phyloP scores from a whole-genome alignment of 2,113 vertebrate species.

The Uria aalge region DNA sequence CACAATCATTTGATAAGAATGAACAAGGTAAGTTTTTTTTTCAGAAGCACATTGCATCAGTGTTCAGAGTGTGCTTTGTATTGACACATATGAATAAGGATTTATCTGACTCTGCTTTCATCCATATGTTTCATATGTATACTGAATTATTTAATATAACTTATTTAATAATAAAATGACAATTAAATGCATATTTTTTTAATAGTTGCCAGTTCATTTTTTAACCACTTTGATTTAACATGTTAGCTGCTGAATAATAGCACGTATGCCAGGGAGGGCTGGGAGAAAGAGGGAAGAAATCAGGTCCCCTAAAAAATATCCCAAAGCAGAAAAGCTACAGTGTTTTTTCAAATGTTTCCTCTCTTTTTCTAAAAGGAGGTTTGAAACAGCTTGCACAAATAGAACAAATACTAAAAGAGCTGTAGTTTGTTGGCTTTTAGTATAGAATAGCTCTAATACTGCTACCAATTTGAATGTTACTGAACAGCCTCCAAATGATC shows the following conservation, averaged over 20 bases:
- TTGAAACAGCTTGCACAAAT: not conserved
- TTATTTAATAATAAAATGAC: not conserved
- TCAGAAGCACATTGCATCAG: not conserved
- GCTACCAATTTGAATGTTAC: not conserved
- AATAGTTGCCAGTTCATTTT: not conserved
- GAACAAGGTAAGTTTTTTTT: not conserved
- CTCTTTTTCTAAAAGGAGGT: not conserved
- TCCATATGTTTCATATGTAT: not conserved
- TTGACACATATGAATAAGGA: not conserved
- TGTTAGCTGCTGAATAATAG: not conserved
- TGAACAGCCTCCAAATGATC: not conserved
- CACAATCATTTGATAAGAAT: not conserved
- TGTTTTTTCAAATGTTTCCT: not conserved
- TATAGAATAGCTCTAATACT: not conserved
- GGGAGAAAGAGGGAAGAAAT: not conserved
- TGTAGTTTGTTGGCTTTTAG: not conserved
- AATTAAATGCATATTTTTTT: not conserved
- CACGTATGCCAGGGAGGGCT: not conserved
- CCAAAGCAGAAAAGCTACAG: not conserved
- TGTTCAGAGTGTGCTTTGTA: not conserved
- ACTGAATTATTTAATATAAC: not conserved
- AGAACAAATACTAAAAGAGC: not conserved
- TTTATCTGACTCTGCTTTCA: not conserved
- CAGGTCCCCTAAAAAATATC: not conserved
- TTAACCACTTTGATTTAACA: not conserved